Evolutionary conservation across 2,888 invertebrate species (phyloP).

Genomic region (Neoascia interrupta): DNA sequence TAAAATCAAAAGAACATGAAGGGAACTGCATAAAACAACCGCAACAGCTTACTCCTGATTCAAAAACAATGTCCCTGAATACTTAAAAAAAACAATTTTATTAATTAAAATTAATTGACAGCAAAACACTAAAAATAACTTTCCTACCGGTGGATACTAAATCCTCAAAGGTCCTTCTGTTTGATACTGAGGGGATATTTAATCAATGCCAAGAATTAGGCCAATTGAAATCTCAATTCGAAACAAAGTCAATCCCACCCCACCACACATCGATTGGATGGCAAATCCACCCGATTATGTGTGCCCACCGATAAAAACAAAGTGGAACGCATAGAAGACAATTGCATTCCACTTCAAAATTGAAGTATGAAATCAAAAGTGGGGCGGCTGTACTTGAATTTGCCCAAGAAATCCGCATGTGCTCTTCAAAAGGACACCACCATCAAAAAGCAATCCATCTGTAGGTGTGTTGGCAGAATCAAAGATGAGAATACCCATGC

Average conservation of each 20-base stretch:
- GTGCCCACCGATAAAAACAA: constrained; percentile 18
- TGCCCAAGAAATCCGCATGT: constrained; percentile 36
- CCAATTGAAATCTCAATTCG: constrained; percentile 52
- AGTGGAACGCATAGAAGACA: constrained; percentile 16
- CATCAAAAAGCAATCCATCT: constrained; percentile 1
- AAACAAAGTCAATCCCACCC: constrained; percentile 20
- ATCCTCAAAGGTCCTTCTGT: constrained; percentile 1
- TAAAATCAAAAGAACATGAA: too few species aligned
- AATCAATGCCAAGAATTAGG: constrained; percentile 42
- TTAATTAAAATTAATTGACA: constrained; percentile 56
- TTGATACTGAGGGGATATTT: not conserved
- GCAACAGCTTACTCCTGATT: too few species aligned
- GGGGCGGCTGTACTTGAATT: constrained; percentile 20
- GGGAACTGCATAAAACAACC: too few species aligned
- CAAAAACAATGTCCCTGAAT: too few species aligned
- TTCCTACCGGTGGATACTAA: too few species aligned
- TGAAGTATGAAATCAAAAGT: constrained; percentile 17
- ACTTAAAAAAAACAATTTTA: too few species aligned
- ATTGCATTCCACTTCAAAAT: constrained; percentile 40
- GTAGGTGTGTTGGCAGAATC: constrained; percentile 27
- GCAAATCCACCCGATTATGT: constrained; percentile 1
- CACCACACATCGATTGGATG: too few species aligned
- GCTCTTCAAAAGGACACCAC: constrained; percentile 32
- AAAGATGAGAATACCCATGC: constrained; percentile 13
- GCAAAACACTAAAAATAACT: too few species aligned